Percentiles rank a stretch among this genome's conserved stretches.
These are phyloP conservation scores for Tragulus kanchil DNA, from an alignment of 2,113 vertebrate species.

Conservation along the genomic window DNA sequence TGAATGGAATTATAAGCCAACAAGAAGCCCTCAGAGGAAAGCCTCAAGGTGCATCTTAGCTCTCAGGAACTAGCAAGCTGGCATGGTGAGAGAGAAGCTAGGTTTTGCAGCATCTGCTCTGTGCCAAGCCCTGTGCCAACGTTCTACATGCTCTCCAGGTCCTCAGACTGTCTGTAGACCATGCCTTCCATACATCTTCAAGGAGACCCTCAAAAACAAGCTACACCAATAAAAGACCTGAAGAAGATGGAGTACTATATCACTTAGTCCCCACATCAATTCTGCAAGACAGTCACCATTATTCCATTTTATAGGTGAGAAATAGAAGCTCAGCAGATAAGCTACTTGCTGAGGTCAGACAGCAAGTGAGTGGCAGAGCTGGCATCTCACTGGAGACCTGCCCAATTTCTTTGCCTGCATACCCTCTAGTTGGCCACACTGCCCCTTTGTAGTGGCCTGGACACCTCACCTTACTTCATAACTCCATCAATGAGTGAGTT, in stretches of 20 bases:
- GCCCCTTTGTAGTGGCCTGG: background rate
- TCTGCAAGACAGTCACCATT: background rate
- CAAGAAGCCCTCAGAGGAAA: background rate
- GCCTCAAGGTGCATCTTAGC: background rate
- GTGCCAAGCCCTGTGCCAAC: background rate
- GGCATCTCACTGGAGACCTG: background rate
- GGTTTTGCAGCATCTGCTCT: background rate
- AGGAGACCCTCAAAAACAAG: background rate
- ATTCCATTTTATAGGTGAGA: conserved; percentile 22
- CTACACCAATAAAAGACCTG: background rate
- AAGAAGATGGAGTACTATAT: background rate
- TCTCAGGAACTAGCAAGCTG: background rate
- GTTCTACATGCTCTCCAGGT: background rate
- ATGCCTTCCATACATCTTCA: background rate
- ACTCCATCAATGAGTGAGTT: background rate
- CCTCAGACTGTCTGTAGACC: background rate
- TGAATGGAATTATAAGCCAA: background rate
- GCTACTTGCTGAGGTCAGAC: conserved; percentile 28
- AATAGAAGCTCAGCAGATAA: conserved; percentile 15
- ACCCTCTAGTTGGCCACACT: background rate
- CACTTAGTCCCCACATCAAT: background rate
- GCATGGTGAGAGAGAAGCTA: background rate
- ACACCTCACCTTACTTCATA: background rate
- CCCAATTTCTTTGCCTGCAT: background rate
- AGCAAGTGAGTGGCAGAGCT: background rate